A percentile compares a stretch with the other conserved stretches of the same genome.
phyloP scores from a whole-genome alignment of 2,888 invertebrate species.

The Eucera pruinosa region DNA sequence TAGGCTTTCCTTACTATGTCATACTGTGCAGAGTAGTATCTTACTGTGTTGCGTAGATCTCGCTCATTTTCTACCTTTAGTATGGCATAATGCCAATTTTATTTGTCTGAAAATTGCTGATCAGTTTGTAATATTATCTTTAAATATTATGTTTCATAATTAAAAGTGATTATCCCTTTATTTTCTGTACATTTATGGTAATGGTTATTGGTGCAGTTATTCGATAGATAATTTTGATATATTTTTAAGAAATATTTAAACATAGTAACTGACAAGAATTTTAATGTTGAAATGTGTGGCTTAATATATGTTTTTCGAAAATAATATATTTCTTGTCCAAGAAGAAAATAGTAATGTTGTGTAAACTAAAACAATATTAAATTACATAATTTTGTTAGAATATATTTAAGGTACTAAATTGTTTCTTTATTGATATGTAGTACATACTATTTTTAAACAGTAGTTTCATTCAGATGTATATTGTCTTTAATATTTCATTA shows the following conservation, averaged over 20 bases:
- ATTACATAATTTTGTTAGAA: neutral
- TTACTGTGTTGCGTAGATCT: constrained; percentile 78
- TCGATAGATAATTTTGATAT: constrained; percentile 6
- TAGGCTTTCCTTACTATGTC: constrained; percentile 79
- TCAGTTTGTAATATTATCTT: constrained; percentile 60
- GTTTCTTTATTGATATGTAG: neutral
- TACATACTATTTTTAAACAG: neutral
- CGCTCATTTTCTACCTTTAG: constrained; percentile 77
- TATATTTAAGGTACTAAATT: neutral
- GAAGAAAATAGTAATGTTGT: neutral
- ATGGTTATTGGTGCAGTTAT: constrained; percentile 6
- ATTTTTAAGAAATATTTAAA: constrained; percentile 2
- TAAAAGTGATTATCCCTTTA: constrained; percentile 19
- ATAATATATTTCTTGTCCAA: neutral
- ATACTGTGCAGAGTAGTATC: constrained; percentile 78
- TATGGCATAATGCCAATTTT: constrained; percentile 79
- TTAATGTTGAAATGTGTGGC: neutral
- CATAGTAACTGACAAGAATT: neutral
- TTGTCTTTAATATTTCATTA: constrained; percentile 52
- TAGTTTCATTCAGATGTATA: constrained; percentile 69
- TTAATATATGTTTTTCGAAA: constrained; percentile 4
- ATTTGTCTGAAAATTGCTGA: constrained; percentile 71
- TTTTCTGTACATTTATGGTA: constrained; percentile 17
- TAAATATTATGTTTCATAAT: constrained; percentile 51
- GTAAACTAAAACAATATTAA: neutral